phyloP scores from a whole-genome alignment of 2,113 vertebrate species.

The Mesitornis unicolor region DNA sequence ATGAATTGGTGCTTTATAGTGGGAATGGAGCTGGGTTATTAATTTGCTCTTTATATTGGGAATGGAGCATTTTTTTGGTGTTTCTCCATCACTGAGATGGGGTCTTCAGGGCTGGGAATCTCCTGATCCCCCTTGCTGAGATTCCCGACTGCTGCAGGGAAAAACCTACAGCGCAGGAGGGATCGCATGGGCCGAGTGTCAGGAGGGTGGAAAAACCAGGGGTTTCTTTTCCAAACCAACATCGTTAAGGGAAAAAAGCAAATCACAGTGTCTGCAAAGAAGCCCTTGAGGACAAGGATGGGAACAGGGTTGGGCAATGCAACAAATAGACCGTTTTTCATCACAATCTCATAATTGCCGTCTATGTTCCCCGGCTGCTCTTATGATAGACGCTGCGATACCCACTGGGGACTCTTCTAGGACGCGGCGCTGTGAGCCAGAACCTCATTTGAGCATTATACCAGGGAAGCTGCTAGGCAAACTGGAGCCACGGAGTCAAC shows the following conservation, averaged over 20 bases:
- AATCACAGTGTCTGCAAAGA: neutral
- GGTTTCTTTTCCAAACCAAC: neutral
- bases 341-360: slow-evolving; percentile 44
- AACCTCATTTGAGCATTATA: neutral
- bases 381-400: neutral
- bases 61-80: neutral
- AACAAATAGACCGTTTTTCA: slow-evolving; percentile 34
- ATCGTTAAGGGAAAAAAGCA: neutral
- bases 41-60: neutral
- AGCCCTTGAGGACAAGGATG: slow-evolving; percentile 29
- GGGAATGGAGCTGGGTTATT: neutral
- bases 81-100: neutral
- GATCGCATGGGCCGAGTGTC: neutral
- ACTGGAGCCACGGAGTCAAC: slow-evolving; percentile 21
- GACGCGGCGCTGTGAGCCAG: neutral
- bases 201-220: neutral
- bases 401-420: neutral
- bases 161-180: neutral
- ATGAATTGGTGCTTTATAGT: neutral
- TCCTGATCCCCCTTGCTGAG: neutral
- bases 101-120: neutral
- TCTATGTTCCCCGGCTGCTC: neutral
- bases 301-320: slow-evolving; percentile 27
- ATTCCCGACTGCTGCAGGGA: neutral
- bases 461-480: neutral